Evolutionary conservation across 2,113 vertebrate species (phyloP), one percentile per base, ranked within the genome.

Genomic region (Brachyhypopomus occidentalis): DNA sequence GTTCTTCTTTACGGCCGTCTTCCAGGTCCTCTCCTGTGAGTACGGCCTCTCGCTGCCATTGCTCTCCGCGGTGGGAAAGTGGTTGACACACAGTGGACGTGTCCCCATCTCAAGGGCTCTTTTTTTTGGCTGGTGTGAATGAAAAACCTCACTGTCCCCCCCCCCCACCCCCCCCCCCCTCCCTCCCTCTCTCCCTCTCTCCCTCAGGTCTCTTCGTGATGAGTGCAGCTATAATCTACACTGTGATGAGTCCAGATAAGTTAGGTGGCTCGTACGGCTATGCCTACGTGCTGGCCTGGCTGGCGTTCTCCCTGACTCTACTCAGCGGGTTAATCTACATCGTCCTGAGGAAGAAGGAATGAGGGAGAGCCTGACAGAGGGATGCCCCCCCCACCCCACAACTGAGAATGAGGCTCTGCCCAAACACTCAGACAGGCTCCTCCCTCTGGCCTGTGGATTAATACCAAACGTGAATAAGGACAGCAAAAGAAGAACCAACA

Each of bases 21-120:
- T 99, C 93, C 97, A 98, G 90, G 92, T 99, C 87, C 94, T 99
- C 48, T 95, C 97, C 0, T 95, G 98, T 99, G 91, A 97, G 97
- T 92, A 86, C 84, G 66, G 85, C 84, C 52, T 79, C 80, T 74
- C 22, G 84, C 89, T 69, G 20, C 2, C 23, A 16, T 16, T 67
- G 5, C 59, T 64, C 25, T 25, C n/a, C 9, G 1, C 27, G 19
- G 20, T 17, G 27, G 45, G 66, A 66, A 16, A 2, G 9, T 0
- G 19, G 25, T 19, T 23, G 52, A 9, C 5, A 27, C n/a, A 62
- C 20, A 30, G 17, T 63, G 20, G 20, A n/a, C 38, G 27, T 74
- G 25, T 19, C 22, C 1, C 36, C 16, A 30, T 56, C 2, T 11
- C 14, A 20, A 22, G 25, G 30, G 14, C 48, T 41, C 27, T 2